Evolutionary conservation across 2,797 vertebrate genomes (phyloP).

Genomic region (Sebastes steindachneri): DNA sequence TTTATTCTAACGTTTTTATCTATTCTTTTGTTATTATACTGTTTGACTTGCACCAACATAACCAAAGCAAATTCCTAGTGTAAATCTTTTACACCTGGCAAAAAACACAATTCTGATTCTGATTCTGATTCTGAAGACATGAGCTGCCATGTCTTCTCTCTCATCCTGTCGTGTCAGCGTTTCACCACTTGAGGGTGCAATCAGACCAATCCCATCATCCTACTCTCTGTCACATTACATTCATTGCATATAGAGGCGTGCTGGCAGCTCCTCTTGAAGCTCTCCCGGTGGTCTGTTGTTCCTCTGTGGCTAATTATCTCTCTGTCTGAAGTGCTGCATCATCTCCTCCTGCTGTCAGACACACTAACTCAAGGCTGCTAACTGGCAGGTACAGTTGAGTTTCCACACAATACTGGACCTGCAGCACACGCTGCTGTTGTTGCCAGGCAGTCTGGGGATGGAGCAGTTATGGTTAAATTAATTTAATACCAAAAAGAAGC

Average conservation of each 20-base stretch:
- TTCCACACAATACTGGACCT: slow-evolving; percentile 23
- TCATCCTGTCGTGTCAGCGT: slow-evolving; percentile 13
- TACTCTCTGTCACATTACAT: neutral
- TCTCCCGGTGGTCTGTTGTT: slow-evolving; percentile 35
- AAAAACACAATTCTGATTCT: too few species aligned
- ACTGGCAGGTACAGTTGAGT: slow-evolving; percentile 13
- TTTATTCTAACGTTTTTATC: too few species aligned
- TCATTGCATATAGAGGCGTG: neutral
- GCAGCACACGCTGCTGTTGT: neutral
- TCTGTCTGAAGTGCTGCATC: slow-evolving; percentile 52
- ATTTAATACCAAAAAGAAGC: slow-evolving; percentile 29
- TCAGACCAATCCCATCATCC: slow-evolving; percentile 36
- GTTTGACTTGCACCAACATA: too few species aligned
- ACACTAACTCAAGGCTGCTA: slow-evolving; percentile 21
- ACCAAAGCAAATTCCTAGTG: too few species aligned
- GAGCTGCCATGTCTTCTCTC: neutral
- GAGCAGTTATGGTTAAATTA: slow-evolving; percentile 20
- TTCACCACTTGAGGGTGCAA: slow-evolving; percentile 67
- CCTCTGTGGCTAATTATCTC: slow-evolving; percentile 63
- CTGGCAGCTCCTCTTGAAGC: slow-evolving; percentile 15
- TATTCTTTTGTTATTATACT: too few species aligned
- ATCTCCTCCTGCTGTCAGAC: slow-evolving; percentile 56
- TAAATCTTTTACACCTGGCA: too few species aligned
- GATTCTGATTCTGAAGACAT: too few species aligned
- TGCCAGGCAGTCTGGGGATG: slow-evolving; percentile 27